Evolutionary conservation across 1,140 invertebrate genomes (phyloP), one percentile per base, ranked within the genome.

Genomic region (Pseudomyrmex gracilis): DNA sequence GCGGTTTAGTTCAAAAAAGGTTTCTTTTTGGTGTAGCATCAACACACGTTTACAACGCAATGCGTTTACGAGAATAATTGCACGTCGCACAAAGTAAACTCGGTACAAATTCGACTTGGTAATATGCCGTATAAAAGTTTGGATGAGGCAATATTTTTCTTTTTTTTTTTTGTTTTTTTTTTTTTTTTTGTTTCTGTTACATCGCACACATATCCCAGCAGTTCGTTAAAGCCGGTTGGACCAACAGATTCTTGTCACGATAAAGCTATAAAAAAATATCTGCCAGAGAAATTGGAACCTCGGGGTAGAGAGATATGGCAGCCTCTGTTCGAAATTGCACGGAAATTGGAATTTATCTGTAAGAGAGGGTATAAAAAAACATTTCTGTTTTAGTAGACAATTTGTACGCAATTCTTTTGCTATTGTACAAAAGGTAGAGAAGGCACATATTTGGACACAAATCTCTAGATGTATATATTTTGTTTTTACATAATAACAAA

Each of bases 31-130:
- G 57, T 73, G 45, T 71, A 70, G 51, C 34, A 10, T 49, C 15
- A 60, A 34, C 20, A 22, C 64, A 51, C 34, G 47, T 83, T 84
- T 83, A 68, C 66, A 84, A 76, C 71, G 73, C 73, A 82, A 85
- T 58, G 73, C 85, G 51, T 87, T 87, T 78, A 84, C 67, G 63
- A 20, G 64, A 83, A 85, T 87, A 87, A 87, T 87, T 87, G 85
- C 82, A 87, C 85, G 86, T 67, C 58, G 71, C 77, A 83, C 83
- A 87, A 87, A 86, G 73, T 74, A 74, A 87, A 66, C 84, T 57
- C 80, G 67, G 51, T 57, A 84, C 66, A 61, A 64, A 74, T 68
- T 58, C 51, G 82, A 76, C 68, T 84, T 86, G 76, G 74, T 82
- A 73, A 83, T 66, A 82, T 66, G 49, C 17, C 61, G 82, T 66